Evolutionary conservation across 2,888 invertebrate genomes (phyloP), one percentile per base, ranked within the genome.

Genomic region (Dichetophora obliterata): DNA sequence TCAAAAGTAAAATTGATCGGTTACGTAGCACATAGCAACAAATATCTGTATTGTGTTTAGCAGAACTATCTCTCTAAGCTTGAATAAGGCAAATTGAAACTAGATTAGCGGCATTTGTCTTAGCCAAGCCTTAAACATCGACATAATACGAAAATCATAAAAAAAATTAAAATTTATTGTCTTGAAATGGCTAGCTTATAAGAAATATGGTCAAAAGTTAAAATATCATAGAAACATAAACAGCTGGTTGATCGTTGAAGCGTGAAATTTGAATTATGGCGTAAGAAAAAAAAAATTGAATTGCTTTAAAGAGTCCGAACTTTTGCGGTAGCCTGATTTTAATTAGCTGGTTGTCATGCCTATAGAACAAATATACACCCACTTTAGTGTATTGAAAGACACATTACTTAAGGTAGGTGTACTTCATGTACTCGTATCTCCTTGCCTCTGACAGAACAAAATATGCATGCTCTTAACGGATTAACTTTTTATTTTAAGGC

Each of bases 401-500:
- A n/a, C 57, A 22, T 14, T 14, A 24, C n/a, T 19, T 59, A 9
- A 24, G 14, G 63, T 63, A 63, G 63, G 63, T 63, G 34, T 63
- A 63, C 14, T 63, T n/a, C n/a, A 27, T 9, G 57, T 31, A 31
- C 8, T 24, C n/a, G 57, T 24, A 9, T 24, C 22, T 31, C 14
- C 1, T 5, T 14, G 6, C 16, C 34, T 63, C 34, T 31, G 16
- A 8, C 63, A 27, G n/a, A 27, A 31, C 63, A 1, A 31, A 24
- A 34, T 63, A 34, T 34, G n/a, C 63, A 34, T 63, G 16, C 27
- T 34, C 34, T 63, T 63, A 63, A 63, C 63, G 63, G 63, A 63
- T 63, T 63, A 63, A 16, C 5, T 24, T n/a, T n/a, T n/a, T 31
- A 27, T 31, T 22, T 22, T 27, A 24, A 24, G 24, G 8, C 2